Evolutionary conservation across 1,140 invertebrate species (phyloP).

Genomic region (Pseudachorutes palmiensis): DNA sequence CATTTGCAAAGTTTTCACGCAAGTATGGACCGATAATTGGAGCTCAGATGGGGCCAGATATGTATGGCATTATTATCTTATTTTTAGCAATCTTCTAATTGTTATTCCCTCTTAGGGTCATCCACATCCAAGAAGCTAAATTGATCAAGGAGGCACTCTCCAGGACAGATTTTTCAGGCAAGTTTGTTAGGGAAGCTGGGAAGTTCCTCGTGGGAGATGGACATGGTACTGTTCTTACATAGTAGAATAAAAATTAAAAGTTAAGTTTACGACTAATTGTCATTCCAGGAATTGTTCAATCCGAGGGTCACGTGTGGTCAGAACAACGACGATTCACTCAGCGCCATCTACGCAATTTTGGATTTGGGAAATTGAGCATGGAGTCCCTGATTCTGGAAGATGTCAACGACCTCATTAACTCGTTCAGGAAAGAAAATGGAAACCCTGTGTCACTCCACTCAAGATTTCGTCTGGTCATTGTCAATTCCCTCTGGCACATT

Average conservation of each 20-base stretch:
- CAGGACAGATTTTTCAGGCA: neutral
- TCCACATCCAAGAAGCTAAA: neutral
- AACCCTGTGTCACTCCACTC: neutral
- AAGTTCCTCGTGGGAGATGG: neutral
- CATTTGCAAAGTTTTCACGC: neutral
- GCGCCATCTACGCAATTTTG: slow-evolving; percentile 13
- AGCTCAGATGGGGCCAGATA: neutral
- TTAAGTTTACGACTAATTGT: neutral
- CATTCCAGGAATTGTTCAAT: slow-evolving; percentile 7
- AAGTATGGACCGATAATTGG: slow-evolving; percentile 1
- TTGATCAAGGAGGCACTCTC: neutral
- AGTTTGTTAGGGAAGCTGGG: neutral
- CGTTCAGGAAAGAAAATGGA: slow-evolving; percentile 3
- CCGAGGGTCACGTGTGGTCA: neutral
- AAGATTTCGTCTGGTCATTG: neutral
- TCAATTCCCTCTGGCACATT: slow-evolving; percentile 25
- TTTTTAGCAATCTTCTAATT: neutral
- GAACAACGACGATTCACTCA: slow-evolving; percentile 15
- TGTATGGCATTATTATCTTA: neutral
- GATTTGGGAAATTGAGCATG: slow-evolving; percentile 27
- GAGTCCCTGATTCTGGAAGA: slow-evolving; percentile 31
- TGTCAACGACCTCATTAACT: slow-evolving; percentile 17
- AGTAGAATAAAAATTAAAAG: neutral
- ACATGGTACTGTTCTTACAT: neutral
- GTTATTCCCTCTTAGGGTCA: neutral